phyloP scores from a whole-genome alignment of 2,113 vertebrate species.

The Polyodon spathula region DNA sequence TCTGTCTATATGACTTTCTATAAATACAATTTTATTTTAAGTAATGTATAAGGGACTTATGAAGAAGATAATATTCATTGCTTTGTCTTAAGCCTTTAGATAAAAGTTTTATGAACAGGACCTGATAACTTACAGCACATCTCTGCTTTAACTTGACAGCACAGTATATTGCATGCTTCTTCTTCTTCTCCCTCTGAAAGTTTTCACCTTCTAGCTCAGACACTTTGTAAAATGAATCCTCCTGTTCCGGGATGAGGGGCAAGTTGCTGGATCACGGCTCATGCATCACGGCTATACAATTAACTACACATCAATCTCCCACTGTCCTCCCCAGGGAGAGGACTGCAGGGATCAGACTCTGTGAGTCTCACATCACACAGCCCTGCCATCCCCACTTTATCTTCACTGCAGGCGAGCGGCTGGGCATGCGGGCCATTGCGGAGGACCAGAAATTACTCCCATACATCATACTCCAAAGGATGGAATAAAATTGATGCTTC shows the following conservation, averaged over 20 bases:
- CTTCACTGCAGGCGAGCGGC: conserved; percentile 14
- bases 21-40: too few relatives aligned
- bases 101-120: too few relatives aligned
- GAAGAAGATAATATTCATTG: too few relatives aligned
- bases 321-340: conserved; percentile 6
- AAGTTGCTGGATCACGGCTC: neutral
- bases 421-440: conserved; percentile 8
- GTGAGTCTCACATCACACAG: conserved; percentile 10
- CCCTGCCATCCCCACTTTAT: conserved; percentile 15
- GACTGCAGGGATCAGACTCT: conserved; percentile 8
- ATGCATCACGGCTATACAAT: neutral
- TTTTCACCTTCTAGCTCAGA: neutral
- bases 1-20: too few relatives aligned
- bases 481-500: neutral
- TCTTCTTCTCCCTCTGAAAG: neutral
- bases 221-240: too few relatives aligned
- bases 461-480: conserved; percentile 12
- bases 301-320: conserved; percentile 5
- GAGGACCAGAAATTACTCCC: conserved; percentile 16
- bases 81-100: too few relatives aligned
- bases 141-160: too few relatives aligned
- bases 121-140: too few relatives aligned
- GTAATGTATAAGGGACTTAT: too few relatives aligned
- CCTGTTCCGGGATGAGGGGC: too few relatives aligned
- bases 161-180: too few relatives aligned